These are phyloP conservation scores for Hypanus sabinus DNA, from an alignment of 2,113 vertebrate species.

Conservation along the genomic window DNA sequence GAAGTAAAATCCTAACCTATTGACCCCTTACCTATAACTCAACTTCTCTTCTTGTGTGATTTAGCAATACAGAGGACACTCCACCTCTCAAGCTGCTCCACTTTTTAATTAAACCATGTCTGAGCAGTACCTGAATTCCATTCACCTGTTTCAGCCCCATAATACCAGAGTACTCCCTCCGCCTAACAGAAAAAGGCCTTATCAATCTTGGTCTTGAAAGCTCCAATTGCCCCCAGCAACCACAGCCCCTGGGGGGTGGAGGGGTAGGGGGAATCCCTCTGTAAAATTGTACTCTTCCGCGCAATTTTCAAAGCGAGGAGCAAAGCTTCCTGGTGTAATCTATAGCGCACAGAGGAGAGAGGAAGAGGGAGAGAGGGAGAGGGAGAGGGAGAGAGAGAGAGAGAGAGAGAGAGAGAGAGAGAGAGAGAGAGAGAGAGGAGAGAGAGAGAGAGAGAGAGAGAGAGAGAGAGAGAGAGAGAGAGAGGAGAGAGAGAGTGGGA, in stretches of 20 bases:
- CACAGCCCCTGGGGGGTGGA: neutral
- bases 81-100: neutral
- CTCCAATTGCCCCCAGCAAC: neutral
- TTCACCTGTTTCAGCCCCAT: neutral
- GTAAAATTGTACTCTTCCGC: too few species aligned
- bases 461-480: too few species aligned
- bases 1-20: too few species aligned
- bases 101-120: neutral
- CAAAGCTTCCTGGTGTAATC: slow-evolving; percentile 61
- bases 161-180: neutral
- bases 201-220: neutral
- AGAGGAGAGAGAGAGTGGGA: too few species aligned
- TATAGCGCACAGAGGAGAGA: slow-evolving; percentile 63
- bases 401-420: too few species aligned
- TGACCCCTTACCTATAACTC: too few species aligned
- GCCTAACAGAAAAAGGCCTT: neutral
- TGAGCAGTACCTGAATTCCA: neutral
- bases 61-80: neutral
- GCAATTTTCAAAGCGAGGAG: slow-evolving; percentile 53
- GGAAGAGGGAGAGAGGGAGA: too few species aligned
- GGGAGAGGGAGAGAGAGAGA: too few species aligned
- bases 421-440: too few species aligned
- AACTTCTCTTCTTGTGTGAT: too few species aligned
- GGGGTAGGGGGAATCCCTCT: slow-evolving; percentile 42
- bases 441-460: too few species aligned